Evolutionary conservation across 2,113 vertebrate genomes (phyloP).

Genomic region (Xiphophorus hellerii): DNA sequence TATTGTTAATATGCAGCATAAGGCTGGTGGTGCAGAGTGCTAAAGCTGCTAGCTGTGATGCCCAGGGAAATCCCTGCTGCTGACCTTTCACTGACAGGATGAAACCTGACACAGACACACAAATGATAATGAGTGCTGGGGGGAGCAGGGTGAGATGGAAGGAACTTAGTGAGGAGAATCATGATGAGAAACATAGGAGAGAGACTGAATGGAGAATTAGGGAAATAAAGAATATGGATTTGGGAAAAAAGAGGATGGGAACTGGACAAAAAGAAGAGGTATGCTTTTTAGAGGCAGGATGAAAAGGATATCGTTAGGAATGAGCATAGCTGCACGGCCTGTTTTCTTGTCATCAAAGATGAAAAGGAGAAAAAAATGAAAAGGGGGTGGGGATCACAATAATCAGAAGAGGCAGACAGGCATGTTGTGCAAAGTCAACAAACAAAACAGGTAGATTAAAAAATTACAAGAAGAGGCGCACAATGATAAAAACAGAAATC

Average conservation of each 20-base stretch:
- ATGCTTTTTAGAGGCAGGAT: conserved; percentile 12
- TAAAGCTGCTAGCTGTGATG: conserved; percentile 72
- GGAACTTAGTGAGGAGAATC: conserved; percentile 8
- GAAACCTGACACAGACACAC: conserved; percentile 74
- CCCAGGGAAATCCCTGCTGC: conserved; percentile 77
- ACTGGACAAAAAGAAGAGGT: background rate
- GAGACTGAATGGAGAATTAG: conserved; percentile 36
- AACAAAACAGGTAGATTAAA: too few species aligned
- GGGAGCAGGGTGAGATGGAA: conserved; percentile 38
- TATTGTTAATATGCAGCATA: conserved; percentile 74
- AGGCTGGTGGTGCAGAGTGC: conserved; percentile 68
- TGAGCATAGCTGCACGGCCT: background rate
- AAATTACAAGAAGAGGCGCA: conserved; percentile 1
- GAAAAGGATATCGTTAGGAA: background rate
- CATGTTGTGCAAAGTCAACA: too few species aligned
- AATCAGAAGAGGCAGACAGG: too few species aligned
- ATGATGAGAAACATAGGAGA: conserved; percentile 5
- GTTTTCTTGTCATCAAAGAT: background rate
- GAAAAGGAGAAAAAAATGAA: too few species aligned
- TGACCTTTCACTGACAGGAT: conserved; percentile 80
- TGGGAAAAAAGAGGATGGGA: conserved; percentile 3
- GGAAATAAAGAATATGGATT: conserved; percentile 33
- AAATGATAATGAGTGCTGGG: conserved; percentile 66
- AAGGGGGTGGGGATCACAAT: background rate
- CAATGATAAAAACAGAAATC: conserved; percentile 13